Conservation (phyloP, 2,888 invertebrate genomes). For the Loripinus fragilis region DNA sequence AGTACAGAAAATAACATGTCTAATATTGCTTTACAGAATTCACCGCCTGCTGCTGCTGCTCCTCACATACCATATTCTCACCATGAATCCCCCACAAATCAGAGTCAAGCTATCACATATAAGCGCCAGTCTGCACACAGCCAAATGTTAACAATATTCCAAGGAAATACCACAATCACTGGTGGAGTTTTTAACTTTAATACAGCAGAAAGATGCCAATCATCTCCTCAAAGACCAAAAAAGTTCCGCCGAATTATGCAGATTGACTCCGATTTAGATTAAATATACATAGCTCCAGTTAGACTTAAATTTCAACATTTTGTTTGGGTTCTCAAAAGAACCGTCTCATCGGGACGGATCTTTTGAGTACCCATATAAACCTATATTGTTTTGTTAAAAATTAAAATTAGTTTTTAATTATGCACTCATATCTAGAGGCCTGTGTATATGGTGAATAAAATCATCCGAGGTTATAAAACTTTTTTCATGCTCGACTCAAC, state of each 20-base stretch:
- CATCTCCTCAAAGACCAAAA: background rate
- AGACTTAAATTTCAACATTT: background rate
- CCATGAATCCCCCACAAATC: background rate
- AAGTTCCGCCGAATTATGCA: background rate
- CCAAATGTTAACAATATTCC: constrained; percentile 1
- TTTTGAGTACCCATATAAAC: background rate
- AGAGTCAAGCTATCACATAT: background rate
- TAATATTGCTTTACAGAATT: background rate
- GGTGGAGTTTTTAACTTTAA: constrained; percentile 22
- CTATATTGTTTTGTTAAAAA: background rate
- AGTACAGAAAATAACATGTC: background rate
- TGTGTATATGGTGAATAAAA: too few species aligned
- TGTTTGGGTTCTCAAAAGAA: background rate
- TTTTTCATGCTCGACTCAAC: too few species aligned
- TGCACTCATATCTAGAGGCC: background rate
- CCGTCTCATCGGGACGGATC: background rate
- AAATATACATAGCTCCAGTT: background rate
- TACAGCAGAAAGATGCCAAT: constrained; percentile 1
- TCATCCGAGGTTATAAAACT: too few species aligned
- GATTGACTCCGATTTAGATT: background rate
- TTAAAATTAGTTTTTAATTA: background rate
- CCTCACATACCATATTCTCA: too few species aligned
- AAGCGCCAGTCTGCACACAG: constrained; percentile 5
- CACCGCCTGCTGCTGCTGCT: background rate
- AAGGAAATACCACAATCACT: constrained; percentile 20